Percentiles rank a stretch among this genome's conserved stretches.
phyloP scores from a whole-genome alignment of 1,140 invertebrate species.

The Ridgeia piscesae region DNA sequence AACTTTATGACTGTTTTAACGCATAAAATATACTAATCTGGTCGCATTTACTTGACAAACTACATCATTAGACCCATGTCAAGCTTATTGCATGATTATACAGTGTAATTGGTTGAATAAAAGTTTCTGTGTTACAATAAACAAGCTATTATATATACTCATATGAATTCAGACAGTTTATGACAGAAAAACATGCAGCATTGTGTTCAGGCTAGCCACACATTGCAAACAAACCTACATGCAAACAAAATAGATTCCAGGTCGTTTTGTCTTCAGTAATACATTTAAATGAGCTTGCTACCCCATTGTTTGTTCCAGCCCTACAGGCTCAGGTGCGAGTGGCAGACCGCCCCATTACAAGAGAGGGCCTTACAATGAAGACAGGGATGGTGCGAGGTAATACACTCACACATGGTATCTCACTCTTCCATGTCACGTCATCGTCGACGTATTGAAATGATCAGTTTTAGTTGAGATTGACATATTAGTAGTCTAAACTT shows the following conservation, averaged over 20 bases:
- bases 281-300: neutral
- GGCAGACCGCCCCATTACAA: constrained; percentile 77
- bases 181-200: neutral
- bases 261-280: neutral
- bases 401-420: neutral
- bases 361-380: constrained; percentile 74
- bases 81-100: too few species aligned
- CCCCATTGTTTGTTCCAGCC: constrained; percentile 34
- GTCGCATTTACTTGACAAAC: too few species aligned
- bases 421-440: neutral
- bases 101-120: too few species aligned
- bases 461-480: neutral
- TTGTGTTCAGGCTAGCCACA: neutral
- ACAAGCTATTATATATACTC: too few species aligned
- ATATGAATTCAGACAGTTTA: too few species aligned
- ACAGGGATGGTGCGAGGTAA: constrained; percentile 64
- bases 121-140: too few species aligned
- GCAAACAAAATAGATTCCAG: neutral
- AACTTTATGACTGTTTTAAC: too few species aligned
- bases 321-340: constrained; percentile 57
- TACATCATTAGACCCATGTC: too few species aligned
- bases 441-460: neutral
- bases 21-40: too few species aligned
- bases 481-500: neutral
- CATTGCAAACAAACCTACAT: neutral